Evolutionary conservation across 2,113 vertebrate genomes (phyloP).

Genomic region (Menidia beryllina): DNA sequence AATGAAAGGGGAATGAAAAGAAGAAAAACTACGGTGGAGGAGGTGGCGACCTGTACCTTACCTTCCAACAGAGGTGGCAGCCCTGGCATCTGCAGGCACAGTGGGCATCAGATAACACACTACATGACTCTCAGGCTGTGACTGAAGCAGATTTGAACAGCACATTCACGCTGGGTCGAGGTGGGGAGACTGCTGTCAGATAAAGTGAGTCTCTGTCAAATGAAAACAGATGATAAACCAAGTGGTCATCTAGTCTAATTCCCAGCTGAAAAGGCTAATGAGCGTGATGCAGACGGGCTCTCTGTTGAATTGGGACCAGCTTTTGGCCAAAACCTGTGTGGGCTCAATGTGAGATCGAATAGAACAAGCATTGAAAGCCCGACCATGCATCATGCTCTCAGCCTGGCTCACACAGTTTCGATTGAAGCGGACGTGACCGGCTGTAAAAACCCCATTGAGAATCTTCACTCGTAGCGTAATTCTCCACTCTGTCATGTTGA

Average conservation of each 20-base stretch:
- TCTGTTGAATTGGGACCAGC: conserved; percentile 26
- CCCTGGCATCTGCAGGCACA: conserved; percentile 71
- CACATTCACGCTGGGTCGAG: conserved; percentile 58
- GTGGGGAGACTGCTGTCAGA: conserved; percentile 53
- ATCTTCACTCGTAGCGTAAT: conserved; percentile 50
- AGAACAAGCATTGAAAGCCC: conserved; percentile 36
- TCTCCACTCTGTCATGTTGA: conserved; percentile 58
- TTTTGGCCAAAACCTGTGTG: conserved; percentile 15
- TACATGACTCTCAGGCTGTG: conserved; percentile 55
- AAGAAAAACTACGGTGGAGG: conserved; percentile 29
- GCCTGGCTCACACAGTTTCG: conserved; percentile 40
- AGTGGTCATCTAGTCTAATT: conserved; percentile 59
- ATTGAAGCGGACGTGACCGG: conserved; percentile 42
- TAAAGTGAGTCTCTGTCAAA: conserved; percentile 57
- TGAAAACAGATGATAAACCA: conserved; percentile 51
- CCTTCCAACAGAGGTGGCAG: conserved; percentile 57
- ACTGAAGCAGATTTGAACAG: conserved; percentile 57
- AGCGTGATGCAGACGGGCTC: conserved; percentile 40
- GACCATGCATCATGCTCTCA: conserved; percentile 33
- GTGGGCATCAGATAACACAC: conserved; percentile 64
- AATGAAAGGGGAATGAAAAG: conserved; percentile 3
- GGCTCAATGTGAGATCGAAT: conserved; percentile 31
- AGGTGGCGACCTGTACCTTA: conserved; percentile 55
- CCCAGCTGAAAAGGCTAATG: conserved; percentile 28
- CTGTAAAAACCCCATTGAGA: conserved; percentile 34